Conservation (phyloP, 2,888 invertebrate genomes). For the Branchinecta sandiegonensis region DNA sequence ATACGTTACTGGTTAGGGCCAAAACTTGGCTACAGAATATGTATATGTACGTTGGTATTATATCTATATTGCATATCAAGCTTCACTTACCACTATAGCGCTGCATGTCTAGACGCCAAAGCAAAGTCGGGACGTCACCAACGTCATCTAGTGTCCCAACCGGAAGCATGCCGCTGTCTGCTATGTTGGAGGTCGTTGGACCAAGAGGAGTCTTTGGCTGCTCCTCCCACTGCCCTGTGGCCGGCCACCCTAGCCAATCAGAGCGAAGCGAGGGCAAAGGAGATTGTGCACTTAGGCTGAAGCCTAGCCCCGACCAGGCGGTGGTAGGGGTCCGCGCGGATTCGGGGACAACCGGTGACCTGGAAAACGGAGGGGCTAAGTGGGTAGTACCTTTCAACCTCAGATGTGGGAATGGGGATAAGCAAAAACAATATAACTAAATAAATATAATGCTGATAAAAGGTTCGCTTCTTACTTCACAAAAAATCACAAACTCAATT, state of each 20-base stretch:
- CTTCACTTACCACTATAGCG: background rate
- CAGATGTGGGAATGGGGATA: too few relatives aligned
- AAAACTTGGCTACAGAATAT: too few relatives aligned
- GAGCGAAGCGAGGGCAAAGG: constrained; percentile 9
- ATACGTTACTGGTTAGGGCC: too few relatives aligned
- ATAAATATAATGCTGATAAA: too few relatives aligned
- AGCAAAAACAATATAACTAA: too few relatives aligned
- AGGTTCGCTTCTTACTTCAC: too few relatives aligned
- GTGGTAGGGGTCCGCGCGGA: background rate
- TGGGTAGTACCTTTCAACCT: too few relatives aligned
- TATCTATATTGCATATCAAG: background rate
- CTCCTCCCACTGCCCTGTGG: background rate
- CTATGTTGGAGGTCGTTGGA: background rate
- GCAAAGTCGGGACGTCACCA: background rate
- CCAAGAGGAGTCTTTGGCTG: background rate
- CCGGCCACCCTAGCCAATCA: background rate
- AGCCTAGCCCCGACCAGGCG: constrained; percentile 6
- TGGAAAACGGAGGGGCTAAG: background rate
- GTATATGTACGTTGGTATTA: too few relatives aligned
- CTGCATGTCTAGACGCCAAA: constrained; percentile 2
- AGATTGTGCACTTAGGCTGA: background rate
- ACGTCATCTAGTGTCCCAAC: background rate
- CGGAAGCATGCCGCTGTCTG: background rate
- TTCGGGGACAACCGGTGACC: background rate
- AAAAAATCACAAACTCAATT: too few relatives aligned